These are phyloP conservation scores for Druon quercuslanigerum DNA, from an alignment of 1,140 invertebrate species.

Conservation along the genomic window DNA sequence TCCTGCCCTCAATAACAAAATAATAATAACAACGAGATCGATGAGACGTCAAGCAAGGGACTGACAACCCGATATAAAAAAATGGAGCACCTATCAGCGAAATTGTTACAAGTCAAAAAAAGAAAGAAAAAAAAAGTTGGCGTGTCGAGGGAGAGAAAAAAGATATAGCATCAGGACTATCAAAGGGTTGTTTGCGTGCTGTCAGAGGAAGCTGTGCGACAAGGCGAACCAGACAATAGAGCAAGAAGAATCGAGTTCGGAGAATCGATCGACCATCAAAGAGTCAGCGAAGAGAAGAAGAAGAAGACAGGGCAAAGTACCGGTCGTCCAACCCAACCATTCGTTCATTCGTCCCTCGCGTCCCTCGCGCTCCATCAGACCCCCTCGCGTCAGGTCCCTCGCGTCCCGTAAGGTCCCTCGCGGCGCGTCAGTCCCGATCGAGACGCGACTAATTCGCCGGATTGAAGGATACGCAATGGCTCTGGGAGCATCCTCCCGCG, in stretches of 20 bases:
- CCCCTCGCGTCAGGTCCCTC: not conserved
- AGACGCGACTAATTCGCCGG: not conserved
- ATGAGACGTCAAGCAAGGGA: no score
- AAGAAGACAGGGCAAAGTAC: no score
- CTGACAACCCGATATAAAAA: no score
- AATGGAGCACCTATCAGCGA: no score
- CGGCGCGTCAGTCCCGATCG: not conserved
- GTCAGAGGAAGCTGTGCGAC: not conserved
- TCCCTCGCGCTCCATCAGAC: no score
- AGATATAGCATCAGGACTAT: no score
- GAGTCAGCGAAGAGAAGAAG: not conserved
- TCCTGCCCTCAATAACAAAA: no score
- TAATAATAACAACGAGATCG: no score
- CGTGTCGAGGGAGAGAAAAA: not conserved
- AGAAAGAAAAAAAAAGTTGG: not conserved
- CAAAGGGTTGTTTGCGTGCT: no score
- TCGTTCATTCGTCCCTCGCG: not conserved
- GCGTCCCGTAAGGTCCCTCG: no score
- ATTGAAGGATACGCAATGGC: conserved; percentile 19
- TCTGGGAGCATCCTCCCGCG: conserved; percentile 46
- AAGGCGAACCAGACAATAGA: not conserved
- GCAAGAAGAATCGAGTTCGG: not conserved
- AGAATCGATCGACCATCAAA: not conserved
- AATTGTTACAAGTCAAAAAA: no score
- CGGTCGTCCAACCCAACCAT: no score